phyloP scores from a whole-genome alignment of 2,888 invertebrate species.

The Charanyca ferruginea region DNA sequence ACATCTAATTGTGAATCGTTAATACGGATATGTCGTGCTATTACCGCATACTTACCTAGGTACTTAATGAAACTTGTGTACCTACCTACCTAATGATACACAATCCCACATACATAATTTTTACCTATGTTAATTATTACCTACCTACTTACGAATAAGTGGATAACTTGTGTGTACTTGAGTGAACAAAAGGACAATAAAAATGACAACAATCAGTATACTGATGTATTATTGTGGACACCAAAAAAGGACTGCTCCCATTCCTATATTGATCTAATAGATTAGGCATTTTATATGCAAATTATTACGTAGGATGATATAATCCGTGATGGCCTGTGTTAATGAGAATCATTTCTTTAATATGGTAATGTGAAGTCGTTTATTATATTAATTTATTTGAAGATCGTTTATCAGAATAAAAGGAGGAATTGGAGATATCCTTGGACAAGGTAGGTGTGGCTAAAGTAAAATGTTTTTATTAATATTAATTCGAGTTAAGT shows the following conservation, averaged over 20 bases:
- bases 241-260: conserved; percentile 50
- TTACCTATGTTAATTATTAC: conserved; percentile 42
- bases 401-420: conserved; percentile 48
- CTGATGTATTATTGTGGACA: conserved; percentile 31
- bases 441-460: conserved; percentile 28
- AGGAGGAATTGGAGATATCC: conserved; percentile 34
- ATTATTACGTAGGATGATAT: conserved; percentile 62
- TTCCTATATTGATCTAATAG: conserved; percentile 34
- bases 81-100: conserved; percentile 10
- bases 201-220: conserved; percentile 42
- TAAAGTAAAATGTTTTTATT: conserved; percentile 30
- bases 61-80: conserved; percentile 10
- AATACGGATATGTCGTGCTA: conserved; percentile 21
- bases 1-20: conserved; percentile 7
- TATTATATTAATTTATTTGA: conserved; percentile 51
- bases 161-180: conserved; percentile 29
- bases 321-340: conserved; percentile 41
- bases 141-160: conserved; percentile 1
- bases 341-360: conserved; percentile 60
- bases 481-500: not conserved
- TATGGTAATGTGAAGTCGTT: conserved; percentile 57
- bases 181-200: conserved; percentile 44
- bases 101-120: conserved; percentile 35
- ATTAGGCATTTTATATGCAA: conserved; percentile 60
- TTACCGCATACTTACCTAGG: conserved; percentile 24